A percentile compares a stretch with the other conserved stretches of the same genome.
Evolutionary conservation across 2,113 vertebrate species (phyloP).

Genomic region (Neogobius melanostomus): DNA sequence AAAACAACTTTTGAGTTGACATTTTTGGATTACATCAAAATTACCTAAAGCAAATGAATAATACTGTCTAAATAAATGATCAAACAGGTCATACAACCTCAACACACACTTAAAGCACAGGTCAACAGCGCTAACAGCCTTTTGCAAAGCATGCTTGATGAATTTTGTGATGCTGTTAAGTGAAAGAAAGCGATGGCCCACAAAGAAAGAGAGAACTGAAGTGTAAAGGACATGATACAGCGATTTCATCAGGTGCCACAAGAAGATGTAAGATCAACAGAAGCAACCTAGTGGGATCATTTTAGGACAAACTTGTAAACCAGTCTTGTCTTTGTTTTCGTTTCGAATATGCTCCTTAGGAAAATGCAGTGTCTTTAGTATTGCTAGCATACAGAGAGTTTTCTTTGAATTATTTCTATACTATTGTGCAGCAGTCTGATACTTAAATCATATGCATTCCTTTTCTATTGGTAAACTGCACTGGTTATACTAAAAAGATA

Average conservation of each 20-base stretch:
- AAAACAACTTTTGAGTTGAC: background rate
- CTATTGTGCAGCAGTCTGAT: too few relatives aligned
- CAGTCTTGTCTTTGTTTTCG: too few relatives aligned
- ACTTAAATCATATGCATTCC: too few relatives aligned
- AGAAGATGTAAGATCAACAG: conserved; percentile 45
- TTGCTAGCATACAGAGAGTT: too few relatives aligned
- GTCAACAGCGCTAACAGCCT: conserved; percentile 36
- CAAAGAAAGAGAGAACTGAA: conserved; percentile 32
- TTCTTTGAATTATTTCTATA: too few relatives aligned
- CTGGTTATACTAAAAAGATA: too few relatives aligned
- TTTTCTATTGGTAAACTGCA: too few relatives aligned
- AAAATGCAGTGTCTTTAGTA: too few relatives aligned
- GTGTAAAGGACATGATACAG: conserved; percentile 56
- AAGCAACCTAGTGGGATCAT: conserved; percentile 46
- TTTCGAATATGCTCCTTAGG: too few relatives aligned
- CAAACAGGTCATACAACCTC: background rate
- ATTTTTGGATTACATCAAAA: background rate
- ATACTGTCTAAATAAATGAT: background rate
- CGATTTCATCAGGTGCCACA: conserved; percentile 58
- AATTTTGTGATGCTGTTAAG: conserved; percentile 49
- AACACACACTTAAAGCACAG: conserved; percentile 17
- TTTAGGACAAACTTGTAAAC: conserved; percentile 27
- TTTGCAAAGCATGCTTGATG: conserved; percentile 60
- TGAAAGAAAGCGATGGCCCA: conserved; percentile 51
- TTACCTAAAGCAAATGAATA: background rate